These are phyloP conservation scores for Tetheella fluctuosa DNA, from an alignment of 2,888 invertebrate genomes.

Conservation along the genomic window DNA sequence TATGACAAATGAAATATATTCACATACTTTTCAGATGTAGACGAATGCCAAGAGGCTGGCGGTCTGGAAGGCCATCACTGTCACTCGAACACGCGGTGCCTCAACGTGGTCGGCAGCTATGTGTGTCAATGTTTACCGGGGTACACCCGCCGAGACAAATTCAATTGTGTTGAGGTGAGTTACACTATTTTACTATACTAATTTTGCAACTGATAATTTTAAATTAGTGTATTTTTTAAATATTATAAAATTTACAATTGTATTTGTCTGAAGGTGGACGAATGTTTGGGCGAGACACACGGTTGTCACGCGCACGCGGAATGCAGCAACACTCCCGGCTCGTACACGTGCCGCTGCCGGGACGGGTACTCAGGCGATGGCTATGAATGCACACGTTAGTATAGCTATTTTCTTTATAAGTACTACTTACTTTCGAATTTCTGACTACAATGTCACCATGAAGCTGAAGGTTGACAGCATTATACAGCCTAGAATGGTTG, in stretches of 20 bases:
- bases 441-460: background rate
- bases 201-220: no score
- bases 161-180: constrained; percentile 88
- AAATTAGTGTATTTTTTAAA: no score
- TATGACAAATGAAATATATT: no score
- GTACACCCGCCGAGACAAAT: constrained; percentile 89
- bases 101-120: constrained; percentile 92
- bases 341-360: constrained; percentile 88
- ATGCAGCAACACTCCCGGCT: constrained; percentile 92
- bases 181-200: no score
- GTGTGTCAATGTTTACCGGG: constrained; percentile 93
- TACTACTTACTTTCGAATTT: background rate
- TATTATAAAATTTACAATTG: background rate
- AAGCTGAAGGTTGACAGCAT: background rate
- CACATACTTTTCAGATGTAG: constrained; percentile 85
- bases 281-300: constrained; percentile 89
- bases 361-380: constrained; percentile 91
- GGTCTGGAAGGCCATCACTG: constrained; percentile 93
- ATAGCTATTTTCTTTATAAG: constrained; percentile 5
- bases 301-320: constrained; percentile 90
- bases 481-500: no score
- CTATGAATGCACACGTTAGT: constrained; percentile 91
- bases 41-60: constrained; percentile 92
- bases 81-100: constrained; percentile 92
- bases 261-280: constrained; percentile 82